Evolutionary conservation across 1,140 invertebrate genomes (phyloP).

Genomic region (Metaphire vulgaris): DNA sequence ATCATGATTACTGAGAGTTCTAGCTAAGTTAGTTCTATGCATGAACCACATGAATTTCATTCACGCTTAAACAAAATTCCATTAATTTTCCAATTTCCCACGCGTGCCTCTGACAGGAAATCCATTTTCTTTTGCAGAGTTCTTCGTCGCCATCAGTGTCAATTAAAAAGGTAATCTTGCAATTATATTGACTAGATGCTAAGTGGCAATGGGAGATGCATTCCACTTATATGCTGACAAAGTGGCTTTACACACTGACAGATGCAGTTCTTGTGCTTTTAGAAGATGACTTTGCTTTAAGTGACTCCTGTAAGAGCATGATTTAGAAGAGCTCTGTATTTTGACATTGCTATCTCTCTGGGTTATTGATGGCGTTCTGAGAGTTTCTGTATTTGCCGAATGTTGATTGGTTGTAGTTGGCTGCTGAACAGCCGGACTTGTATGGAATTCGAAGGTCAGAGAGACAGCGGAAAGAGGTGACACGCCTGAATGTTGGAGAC

Average conservation of each 20-base stretch:
- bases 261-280: too few species aligned
- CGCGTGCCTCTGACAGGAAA: too few species aligned
- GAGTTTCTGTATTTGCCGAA: not conserved
- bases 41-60: too few species aligned
- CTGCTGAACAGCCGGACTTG: conserved; percentile 39
- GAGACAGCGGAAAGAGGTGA: conserved; percentile 39
- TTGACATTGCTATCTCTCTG: not conserved
- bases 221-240: too few species aligned
- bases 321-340: too few species aligned
- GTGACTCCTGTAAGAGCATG: too few species aligned
- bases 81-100: too few species aligned
- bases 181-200: not conserved
- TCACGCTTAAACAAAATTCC: too few species aligned
- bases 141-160: not conserved
- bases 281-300: too few species aligned
- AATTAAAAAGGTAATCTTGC: not conserved
- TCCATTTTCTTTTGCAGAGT: not conserved
- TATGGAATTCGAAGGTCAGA: conserved; percentile 45
- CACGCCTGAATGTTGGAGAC: conserved; percentile 33
- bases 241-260: too few species aligned
- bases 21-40: too few species aligned
- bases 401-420: conserved; percentile 16
- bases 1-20: too few species aligned
- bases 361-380: not conserved
- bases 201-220: not conserved